phyloP scores from a whole-genome alignment of 2,888 invertebrate genomes.

The Dione juno region DNA sequence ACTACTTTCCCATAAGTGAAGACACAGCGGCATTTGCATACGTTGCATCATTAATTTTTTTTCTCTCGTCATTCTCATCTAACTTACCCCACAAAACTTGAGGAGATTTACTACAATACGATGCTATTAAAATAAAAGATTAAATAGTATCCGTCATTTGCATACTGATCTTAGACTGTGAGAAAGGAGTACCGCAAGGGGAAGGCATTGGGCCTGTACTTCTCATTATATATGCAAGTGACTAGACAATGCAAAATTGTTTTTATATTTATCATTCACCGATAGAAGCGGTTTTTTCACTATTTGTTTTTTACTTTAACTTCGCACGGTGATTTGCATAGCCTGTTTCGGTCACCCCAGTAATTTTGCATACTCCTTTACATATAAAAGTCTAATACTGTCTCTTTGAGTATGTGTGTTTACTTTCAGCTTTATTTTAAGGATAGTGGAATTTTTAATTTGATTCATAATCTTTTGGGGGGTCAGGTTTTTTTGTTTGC shows the following conservation, averaged over 20 bases:
- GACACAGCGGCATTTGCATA: conserved; percentile 72
- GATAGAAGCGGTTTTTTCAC: conserved; percentile 77
- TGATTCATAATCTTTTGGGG: conserved; percentile 65
- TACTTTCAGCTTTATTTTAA: conserved; percentile 79
- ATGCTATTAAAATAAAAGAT: conserved; percentile 83
- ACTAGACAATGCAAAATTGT: conserved; percentile 76
- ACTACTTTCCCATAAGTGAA: conserved; percentile 68
- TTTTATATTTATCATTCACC: conserved; percentile 76
- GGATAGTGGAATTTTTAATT: conserved; percentile 72
- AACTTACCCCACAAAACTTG: conserved; percentile 64
- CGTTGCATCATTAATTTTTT: conserved; percentile 76
- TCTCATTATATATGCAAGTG: conserved; percentile 64
- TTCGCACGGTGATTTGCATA: conserved; percentile 83
- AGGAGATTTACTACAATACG: conserved; percentile 77
- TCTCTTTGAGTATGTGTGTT: conserved; percentile 69
- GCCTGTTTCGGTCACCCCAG: conserved; percentile 72
- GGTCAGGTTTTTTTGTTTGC: conserved; percentile 75
- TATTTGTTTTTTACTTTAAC: conserved; percentile 78
- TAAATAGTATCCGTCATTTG: conserved; percentile 74
- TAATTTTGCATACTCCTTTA: conserved; percentile 69
- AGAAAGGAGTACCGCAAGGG: conserved; percentile 73
- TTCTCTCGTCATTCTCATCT: conserved; percentile 60
- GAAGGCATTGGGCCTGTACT: conserved; percentile 59
- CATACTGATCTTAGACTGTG: conserved; percentile 72
- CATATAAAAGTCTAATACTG: conserved; percentile 75